Conservation (phyloP, 2,113 vertebrate species). For the Tinamus guttatus region DNA sequence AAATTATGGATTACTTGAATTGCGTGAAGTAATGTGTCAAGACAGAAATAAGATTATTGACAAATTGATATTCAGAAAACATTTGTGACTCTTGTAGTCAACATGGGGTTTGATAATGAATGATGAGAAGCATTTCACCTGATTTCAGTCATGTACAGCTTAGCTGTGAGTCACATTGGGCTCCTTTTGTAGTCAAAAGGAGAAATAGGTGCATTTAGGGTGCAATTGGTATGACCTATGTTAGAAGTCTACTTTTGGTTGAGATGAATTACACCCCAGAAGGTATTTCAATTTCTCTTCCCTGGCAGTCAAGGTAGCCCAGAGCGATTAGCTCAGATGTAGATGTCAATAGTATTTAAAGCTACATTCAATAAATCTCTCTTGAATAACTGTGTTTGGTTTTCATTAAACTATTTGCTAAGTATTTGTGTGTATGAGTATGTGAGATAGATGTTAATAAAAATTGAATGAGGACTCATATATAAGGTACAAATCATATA, state of each 20-base stretch:
- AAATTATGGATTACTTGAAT: background rate
- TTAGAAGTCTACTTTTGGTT: background rate
- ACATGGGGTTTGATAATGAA: background rate
- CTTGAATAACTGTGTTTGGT: constrained; percentile 3
- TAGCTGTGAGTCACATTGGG: background rate
- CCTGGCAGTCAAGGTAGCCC: background rate
- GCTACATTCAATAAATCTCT: constrained; percentile 3
- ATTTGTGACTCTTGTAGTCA: background rate
- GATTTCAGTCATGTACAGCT: background rate
- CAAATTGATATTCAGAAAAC: background rate
- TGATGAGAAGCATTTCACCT: background rate
- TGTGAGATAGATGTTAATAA: background rate
- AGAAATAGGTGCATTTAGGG: background rate
- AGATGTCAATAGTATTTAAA: constrained; percentile 50
- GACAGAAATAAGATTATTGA: background rate
- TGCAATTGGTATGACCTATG: background rate
- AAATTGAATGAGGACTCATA: background rate
- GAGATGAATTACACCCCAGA: constrained; percentile 8
- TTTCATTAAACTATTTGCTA: background rate
- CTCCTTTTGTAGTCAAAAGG: background rate
- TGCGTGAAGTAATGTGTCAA: fast-evolving
- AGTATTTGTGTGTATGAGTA: background rate
- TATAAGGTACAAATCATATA: background rate
- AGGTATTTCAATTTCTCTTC: constrained; percentile 19
- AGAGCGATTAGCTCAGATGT: constrained; percentile 5